Evolutionary conservation across 1,140 invertebrate genomes (phyloP), one percentile per base, ranked within the genome.

Genomic region (Papilio machaon): DNA sequence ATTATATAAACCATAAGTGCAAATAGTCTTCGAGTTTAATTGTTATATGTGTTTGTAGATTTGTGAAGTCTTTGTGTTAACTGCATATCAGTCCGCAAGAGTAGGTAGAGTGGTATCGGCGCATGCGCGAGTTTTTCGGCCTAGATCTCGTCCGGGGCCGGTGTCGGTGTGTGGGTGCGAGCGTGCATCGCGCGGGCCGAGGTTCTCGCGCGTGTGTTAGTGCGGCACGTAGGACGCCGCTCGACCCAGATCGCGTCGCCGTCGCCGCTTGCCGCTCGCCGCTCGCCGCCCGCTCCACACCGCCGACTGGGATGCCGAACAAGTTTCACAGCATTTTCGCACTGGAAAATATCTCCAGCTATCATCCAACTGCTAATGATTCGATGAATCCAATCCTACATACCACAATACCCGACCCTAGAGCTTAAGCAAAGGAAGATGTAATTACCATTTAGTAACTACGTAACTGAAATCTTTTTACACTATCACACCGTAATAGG

Each of bases 111-210:
- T 58, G 73, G 46, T 67, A 83, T 83, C 83, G 74, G 81, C 87
- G 90, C 90, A 91, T 92, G 90, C 90, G 90, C 90, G 90, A 88
- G 85, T 89, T 91, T 89, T 92, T 90, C 86, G 90, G 88, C 91
- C 90, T 91, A 92, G 87, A 88, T 91, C 81, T 82, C 86, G 83
- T 85, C 87, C 85, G 90, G 82, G 90, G 89, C 84, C 87, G 85
- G 67, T 73, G 49, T 76, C 23, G 64, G 30, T 67, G 64, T 67
- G 54, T 60, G 9, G 43, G 64, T 82, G 86, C 89, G 85, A 87
- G 86, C 78, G 83, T 87, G 77, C 38, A 76, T 74, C 74, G 77
- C 80, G 83, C 81, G 81, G 49, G 80, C 84, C 79, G 80, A 83
- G 82, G 82, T 79, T 79, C 54, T 6, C 73, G n/a, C 75, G 76